Conservation (phyloP, 2,797 vertebrate species). For the Vultur gryphus region DNA sequence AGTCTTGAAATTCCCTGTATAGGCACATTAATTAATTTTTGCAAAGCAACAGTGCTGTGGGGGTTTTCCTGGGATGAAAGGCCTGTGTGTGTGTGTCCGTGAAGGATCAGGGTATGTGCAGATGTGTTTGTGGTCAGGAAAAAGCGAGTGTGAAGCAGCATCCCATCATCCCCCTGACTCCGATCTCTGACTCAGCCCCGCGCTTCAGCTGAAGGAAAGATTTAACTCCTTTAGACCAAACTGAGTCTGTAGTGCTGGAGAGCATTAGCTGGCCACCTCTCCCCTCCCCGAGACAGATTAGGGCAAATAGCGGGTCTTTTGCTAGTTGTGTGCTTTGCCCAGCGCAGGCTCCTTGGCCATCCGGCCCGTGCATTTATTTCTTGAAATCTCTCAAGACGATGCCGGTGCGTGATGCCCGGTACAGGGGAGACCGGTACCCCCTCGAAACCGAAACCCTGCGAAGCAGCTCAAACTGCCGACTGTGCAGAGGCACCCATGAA, state of each 20-base stretch:
- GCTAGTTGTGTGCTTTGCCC: rapidly evolving
- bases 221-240: neutral
- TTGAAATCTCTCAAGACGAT: neutral
- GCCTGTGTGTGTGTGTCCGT: neutral
- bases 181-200: neutral
- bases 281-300: rapidly evolving
- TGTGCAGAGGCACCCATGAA: neutral
- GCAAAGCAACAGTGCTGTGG: neutral
- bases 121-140: conserved; percentile 2
- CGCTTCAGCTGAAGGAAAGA: neutral
- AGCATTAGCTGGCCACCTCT: neutral
- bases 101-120: neutral
- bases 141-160: neutral
- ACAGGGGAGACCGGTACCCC: neutral
- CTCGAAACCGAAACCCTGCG: neutral
- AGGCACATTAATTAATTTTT: neutral
- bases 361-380: rapidly evolving
- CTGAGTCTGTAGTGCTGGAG: neutral
- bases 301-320: neutral
- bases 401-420: neutral
- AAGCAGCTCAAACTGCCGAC: neutral
- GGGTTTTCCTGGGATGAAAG: neutral
- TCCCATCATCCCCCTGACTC: neutral
- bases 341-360: rapidly evolving
- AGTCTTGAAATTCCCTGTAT: neutral